Conservation (phyloP, 2,113 vertebrate species). For the Pseudois nayaur region DNA sequence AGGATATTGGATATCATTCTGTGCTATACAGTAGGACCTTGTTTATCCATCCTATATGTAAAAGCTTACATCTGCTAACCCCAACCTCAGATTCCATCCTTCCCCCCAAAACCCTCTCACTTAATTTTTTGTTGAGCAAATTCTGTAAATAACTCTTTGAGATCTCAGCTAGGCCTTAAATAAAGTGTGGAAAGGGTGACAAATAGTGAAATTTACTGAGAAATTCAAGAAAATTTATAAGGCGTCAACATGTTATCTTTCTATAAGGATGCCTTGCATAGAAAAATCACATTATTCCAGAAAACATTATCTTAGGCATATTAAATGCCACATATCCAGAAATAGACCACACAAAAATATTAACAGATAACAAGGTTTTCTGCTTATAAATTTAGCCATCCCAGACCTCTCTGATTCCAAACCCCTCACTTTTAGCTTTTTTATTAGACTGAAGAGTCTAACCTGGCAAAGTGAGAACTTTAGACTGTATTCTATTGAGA, state of each 20-base stretch:
- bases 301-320: not conserved
- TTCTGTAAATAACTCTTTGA: not conserved
- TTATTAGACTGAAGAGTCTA: not conserved
- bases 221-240: not conserved
- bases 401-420: not conserved
- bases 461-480: not conserved
- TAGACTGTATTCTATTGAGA: not conserved
- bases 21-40: not conserved
- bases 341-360: not conserved
- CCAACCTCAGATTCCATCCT: not conserved
- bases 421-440: not conserved
- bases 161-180: not conserved
- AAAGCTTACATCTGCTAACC: not conserved
- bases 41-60: not conserved
- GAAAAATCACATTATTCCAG: not conserved
- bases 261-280: not conserved
- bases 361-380: not conserved
- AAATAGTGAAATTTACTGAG: not conserved
- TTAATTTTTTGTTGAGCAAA: not conserved
- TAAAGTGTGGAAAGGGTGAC: not conserved
- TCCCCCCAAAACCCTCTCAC: not conserved
- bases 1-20: not conserved
- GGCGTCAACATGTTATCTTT: not conserved
- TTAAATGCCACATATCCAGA: not conserved
- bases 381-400: not conserved